These are phyloP conservation scores for Hetaerina titia DNA, from an alignment of 2,888 invertebrate species.

Conservation along the genomic window DNA sequence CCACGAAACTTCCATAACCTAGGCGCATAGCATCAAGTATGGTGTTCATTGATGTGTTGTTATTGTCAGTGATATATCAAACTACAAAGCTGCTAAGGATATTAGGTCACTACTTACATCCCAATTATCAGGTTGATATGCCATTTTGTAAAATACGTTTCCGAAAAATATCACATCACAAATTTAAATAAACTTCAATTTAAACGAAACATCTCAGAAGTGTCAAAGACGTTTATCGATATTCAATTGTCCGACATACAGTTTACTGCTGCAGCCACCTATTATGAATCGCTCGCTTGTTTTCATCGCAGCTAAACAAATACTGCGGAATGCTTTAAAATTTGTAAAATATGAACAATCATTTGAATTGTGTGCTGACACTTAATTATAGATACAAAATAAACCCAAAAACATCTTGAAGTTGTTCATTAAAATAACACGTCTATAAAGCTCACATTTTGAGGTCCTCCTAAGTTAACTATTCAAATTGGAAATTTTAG, in stretches of 20 bases:
- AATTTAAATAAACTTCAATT: background rate
- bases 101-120: background rate
- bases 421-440: too few species aligned
- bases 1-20: background rate
- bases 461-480: too few species aligned
- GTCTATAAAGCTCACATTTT: too few species aligned
- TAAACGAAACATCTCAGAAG: constrained; percentile 31
- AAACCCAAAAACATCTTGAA: too few species aligned
- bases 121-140: constrained; percentile 62
- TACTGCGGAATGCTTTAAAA: too few species aligned
- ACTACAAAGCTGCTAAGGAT: background rate
- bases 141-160: background rate
- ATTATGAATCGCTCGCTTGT: background rate
- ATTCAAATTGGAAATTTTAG: too few species aligned
- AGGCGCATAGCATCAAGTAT: background rate
- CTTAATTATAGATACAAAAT: too few species aligned
- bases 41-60: background rate
- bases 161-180: constrained; percentile 15
- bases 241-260: background rate
- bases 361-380: too few species aligned
- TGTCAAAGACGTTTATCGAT: constrained; percentile 27
- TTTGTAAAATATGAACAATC: too few species aligned
- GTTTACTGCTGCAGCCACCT: too few species aligned
- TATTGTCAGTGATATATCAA: background rate
- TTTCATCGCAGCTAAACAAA: background rate